Evolutionary conservation across 2,888 invertebrate genomes (phyloP).

Genomic region (Tinea pellionella): DNA sequence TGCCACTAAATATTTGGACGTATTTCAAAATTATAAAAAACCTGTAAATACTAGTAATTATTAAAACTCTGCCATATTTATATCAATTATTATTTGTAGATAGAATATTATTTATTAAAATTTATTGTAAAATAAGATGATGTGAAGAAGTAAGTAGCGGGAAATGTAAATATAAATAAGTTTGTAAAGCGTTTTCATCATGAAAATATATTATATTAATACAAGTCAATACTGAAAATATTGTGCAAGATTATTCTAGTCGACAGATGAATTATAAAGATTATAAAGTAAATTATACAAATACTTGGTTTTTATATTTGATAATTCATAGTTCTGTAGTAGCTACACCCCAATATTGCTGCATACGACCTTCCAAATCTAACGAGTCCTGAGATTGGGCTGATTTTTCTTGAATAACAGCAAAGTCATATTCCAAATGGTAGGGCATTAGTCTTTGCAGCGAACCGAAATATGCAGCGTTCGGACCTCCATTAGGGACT

Average conservation of each 20-base stretch:
- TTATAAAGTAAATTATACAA: slow-evolving; percentile 16
- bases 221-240: slow-evolving; percentile 15
- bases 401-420: slow-evolving; percentile 82
- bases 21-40: not conserved
- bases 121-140: not conserved
- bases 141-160: too few species aligned
- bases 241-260: slow-evolving; percentile 65
- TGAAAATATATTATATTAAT: slow-evolving; percentile 6
- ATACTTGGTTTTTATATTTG: slow-evolving; percentile 1
- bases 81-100: not conserved
- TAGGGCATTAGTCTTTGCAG: slow-evolving; percentile 87
- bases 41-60: not conserved
- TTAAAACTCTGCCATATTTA: not conserved
- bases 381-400: slow-evolving; percentile 76
- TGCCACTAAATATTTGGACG: not conserved
- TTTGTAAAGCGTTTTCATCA: slow-evolving; percentile 7
- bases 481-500: slow-evolving; percentile 80
- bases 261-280: slow-evolving; percentile 58
- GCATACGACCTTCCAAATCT: slow-evolving; percentile 86
- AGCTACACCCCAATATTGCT: slow-evolving; percentile 92
- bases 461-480: slow-evolving; percentile 89
- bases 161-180: slow-evolving; percentile 14
- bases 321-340: slow-evolving; percentile 80
- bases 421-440: slow-evolving; percentile 83
- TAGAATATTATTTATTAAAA: not conserved